These are phyloP conservation scores for Oryzias sinensis DNA, from an alignment of 2,797 vertebrate species.

Conservation along the genomic window DNA sequence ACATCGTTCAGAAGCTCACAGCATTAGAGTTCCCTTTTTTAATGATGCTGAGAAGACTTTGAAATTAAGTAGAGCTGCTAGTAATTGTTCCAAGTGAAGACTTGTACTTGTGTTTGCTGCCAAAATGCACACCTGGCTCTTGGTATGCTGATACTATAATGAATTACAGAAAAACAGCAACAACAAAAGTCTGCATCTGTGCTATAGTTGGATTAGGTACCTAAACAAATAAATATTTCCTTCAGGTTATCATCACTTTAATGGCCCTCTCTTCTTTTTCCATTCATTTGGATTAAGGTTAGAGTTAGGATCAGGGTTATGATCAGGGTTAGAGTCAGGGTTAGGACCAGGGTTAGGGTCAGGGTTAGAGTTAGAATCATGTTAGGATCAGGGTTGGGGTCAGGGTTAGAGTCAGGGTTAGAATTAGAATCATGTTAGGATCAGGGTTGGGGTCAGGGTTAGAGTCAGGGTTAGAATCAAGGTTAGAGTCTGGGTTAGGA, in stretches of 20 bases:
- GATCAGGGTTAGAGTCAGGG: too few relatives aligned
- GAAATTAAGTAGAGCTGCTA: slow-evolving; percentile 52
- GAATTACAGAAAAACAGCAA: slow-evolving; percentile 2
- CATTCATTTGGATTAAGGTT: slow-evolving; percentile 5
- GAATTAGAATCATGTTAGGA: too few relatives aligned
- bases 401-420: too few relatives aligned
- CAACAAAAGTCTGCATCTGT: slow-evolving; percentile 44
- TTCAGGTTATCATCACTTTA: slow-evolving; percentile 49
- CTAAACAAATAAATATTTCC: slow-evolving; percentile 61
- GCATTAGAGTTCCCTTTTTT: slow-evolving; percentile 45
- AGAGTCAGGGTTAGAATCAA: too few relatives aligned
- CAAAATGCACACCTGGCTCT: slow-evolving; percentile 65
- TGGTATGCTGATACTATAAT: slow-evolving; percentile 58
- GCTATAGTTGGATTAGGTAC: slow-evolving; percentile 50
- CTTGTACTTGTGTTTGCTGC: slow-evolving; percentile 49
- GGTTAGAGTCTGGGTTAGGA: too few relatives aligned
- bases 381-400: too few relatives aligned
- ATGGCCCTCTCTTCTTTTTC: slow-evolving; percentile 50
- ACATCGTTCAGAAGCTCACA: too few relatives aligned
- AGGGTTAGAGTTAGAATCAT: too few relatives aligned
- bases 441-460: too few relatives aligned
- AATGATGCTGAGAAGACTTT: slow-evolving; percentile 44
- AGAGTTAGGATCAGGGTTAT: too few relatives aligned
- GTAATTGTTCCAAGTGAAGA: slow-evolving; percentile 55
- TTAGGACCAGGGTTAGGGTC: too few relatives aligned